Evolutionary conservation across 2,888 invertebrate genomes (phyloP).

Genomic region (Erebia aethiops): DNA sequence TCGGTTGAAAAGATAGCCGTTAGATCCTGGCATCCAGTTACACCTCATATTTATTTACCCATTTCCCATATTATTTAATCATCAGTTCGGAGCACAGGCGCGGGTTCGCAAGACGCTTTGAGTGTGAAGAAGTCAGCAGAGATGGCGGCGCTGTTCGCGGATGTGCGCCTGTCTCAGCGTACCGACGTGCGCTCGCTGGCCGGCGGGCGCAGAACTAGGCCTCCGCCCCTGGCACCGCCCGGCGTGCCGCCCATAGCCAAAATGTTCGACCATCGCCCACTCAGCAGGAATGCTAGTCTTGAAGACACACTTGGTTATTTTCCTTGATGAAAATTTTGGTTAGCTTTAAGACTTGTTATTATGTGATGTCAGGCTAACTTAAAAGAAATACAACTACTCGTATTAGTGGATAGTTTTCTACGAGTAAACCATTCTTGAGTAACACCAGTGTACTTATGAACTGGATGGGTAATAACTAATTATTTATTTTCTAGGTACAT

Average conservation of each 20-base stretch:
- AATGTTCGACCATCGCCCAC: constrained; percentile 67
- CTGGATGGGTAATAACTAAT: no score
- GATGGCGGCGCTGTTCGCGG: constrained; percentile 93
- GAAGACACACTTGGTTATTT: constrained; percentile 86
- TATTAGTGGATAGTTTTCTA: no score
- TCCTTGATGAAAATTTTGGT: constrained; percentile 61
- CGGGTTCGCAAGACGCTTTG: constrained; percentile 86
- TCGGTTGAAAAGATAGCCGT: no score
- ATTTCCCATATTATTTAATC: neutral
- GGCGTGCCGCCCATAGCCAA: constrained; percentile 55
- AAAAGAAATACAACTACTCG: no score
- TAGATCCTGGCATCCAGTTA: no score
- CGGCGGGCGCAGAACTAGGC: constrained; percentile 55
- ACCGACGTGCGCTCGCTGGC: constrained; percentile 83
- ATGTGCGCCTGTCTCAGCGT: constrained; percentile 87
- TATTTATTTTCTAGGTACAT: no score
- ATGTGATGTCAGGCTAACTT: no score
- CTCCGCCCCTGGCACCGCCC: constrained; percentile 53
- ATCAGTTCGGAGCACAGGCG: constrained; percentile 75
- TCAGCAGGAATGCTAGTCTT: constrained; percentile 79
- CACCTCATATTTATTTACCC: no score
- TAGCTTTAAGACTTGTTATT: neutral
- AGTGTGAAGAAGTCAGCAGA: constrained; percentile 95
- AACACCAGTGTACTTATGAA: no score
- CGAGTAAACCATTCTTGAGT: no score